Percentiles rank a stretch among this genome's conserved stretches.
phyloP scores from a whole-genome alignment of 2,113 vertebrate species.

The Kryptolebias marmoratus region DNA sequence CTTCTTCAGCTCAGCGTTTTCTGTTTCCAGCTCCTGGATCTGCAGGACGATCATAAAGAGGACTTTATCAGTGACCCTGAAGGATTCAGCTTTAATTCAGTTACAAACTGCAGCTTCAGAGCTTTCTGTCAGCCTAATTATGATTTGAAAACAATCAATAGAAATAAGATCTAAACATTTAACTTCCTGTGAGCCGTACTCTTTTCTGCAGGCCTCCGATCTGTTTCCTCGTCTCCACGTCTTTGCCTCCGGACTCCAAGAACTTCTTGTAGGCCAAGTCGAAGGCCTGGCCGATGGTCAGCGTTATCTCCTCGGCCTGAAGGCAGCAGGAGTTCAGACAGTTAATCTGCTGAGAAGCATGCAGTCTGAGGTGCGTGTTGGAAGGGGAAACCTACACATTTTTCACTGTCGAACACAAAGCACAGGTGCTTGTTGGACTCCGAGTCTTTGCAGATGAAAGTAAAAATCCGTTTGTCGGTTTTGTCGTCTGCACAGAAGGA shows the following conservation, averaged over 20 bases:
- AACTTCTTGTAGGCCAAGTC: slow-evolving; percentile 99
- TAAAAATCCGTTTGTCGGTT: slow-evolving; percentile 99
- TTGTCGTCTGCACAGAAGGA: slow-evolving; percentile 99
- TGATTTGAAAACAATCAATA: slow-evolving; percentile 38
- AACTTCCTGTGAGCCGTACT: slow-evolving; percentile 78
- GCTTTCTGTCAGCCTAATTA: slow-evolving; percentile 21
- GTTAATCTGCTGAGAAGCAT: not conserved
- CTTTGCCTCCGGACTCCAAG: slow-evolving; percentile 98
- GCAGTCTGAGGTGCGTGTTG: not conserved
- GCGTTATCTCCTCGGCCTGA: slow-evolving; percentile 96
- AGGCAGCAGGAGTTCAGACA: not conserved
- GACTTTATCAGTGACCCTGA: too few relatives aligned
- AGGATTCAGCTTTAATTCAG: slow-evolving; percentile 16
- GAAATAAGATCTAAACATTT: slow-evolving; percentile 9
- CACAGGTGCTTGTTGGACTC: slow-evolving; percentile 98
- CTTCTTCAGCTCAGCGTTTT: slow-evolving; percentile 94
- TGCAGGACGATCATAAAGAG: slow-evolving; percentile 55
- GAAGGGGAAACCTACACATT: slow-evolving; percentile 89
- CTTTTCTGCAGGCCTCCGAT: slow-evolving; percentile 94
- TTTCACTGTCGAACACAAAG: slow-evolving; percentile 99
- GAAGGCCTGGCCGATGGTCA: slow-evolving; percentile 98
- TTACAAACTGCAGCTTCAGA: not conserved
- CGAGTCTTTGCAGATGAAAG: slow-evolving; percentile 99
- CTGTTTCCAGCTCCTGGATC: slow-evolving; percentile 97
- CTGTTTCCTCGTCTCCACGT: slow-evolving; percentile 98